Evolutionary conservation across 64 coral and sea anemone species (phyloP).

Genomic region (Anthopleura sola): DNA sequence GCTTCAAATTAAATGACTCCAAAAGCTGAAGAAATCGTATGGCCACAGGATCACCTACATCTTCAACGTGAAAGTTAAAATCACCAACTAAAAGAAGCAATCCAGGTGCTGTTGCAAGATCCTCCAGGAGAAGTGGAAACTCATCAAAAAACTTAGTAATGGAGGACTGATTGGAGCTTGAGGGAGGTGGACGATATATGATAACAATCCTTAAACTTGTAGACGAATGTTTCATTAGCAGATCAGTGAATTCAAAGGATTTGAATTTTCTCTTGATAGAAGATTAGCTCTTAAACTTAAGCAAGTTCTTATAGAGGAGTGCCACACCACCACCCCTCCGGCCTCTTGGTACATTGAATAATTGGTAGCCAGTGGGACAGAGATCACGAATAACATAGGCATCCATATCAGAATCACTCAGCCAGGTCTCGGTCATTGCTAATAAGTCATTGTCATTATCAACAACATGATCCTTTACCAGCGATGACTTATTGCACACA

Average conservation of each 20-base stretch:
- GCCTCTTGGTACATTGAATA: background rate
- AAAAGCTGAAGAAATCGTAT: background rate
- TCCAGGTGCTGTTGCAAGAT: background rate
- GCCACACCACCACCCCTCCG: conserved; percentile 1
- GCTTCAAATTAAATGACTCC: conserved; percentile 4
- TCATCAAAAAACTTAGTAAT: conserved; percentile 9
- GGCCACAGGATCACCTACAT: background rate
- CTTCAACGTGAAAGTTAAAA: conserved; percentile 18
- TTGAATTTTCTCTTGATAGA: conserved; percentile 5
- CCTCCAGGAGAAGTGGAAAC: conserved; percentile 15
- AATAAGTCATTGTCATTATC: too few relatives aligned
- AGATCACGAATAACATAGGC: background rate
- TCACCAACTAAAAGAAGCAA: background rate
- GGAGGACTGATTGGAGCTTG: background rate
- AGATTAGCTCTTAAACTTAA: background rate
- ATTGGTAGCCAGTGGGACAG: conserved; percentile 14
- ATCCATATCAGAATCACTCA: too few relatives aligned
- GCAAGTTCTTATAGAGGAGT: background rate
- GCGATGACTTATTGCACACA: too few relatives aligned
- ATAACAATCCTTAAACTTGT: background rate
- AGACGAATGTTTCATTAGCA: background rate
- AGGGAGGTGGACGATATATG: too few relatives aligned
- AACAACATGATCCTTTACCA: too few relatives aligned
- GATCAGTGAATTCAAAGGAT: conserved; percentile 26
- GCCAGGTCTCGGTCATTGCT: too few relatives aligned